These are phyloP conservation scores for Geodia barretti DNA, from an alignment of 37 sponge, comb jelly and placozoan species.

Conservation along the genomic window DNA sequence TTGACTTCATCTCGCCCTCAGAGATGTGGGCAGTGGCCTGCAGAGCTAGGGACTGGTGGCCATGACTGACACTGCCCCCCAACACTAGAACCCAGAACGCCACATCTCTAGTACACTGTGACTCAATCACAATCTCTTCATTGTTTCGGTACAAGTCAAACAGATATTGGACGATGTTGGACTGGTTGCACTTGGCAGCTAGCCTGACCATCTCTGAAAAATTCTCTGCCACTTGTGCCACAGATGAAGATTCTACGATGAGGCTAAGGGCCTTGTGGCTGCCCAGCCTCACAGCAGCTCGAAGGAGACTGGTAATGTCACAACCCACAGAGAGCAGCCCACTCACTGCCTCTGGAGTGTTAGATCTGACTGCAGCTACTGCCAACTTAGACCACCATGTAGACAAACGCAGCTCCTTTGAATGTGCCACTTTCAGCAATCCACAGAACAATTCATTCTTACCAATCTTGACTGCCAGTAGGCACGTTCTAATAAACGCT, in stretches of 20 bases:
- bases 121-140: not conserved
- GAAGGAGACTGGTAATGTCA: not conserved
- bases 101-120: not conserved
- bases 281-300: conserved; percentile 1
- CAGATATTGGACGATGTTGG: not conserved
- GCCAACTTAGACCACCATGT: not conserved
- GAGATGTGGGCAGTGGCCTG: conserved; percentile 14
- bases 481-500: not conserved
- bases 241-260: not conserved
- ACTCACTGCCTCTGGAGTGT: not conserved
- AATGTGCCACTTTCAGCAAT: not conserved
- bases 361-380: not conserved
- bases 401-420: not conserved
- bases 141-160: not conserved
- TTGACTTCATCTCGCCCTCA: not conserved
- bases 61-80: conserved; percentile 4
- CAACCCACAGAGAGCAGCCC: not conserved
- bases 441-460: not conserved
- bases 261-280: not conserved
- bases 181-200: not conserved
- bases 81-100: conserved; percentile 38
- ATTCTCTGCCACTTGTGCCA: not conserved
- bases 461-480: not conserved
- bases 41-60: conserved; percentile 20
- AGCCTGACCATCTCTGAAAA: not conserved